phyloP scores from a whole-genome alignment of 1,140 invertebrate genomes.

The Bombus picipes region DNA sequence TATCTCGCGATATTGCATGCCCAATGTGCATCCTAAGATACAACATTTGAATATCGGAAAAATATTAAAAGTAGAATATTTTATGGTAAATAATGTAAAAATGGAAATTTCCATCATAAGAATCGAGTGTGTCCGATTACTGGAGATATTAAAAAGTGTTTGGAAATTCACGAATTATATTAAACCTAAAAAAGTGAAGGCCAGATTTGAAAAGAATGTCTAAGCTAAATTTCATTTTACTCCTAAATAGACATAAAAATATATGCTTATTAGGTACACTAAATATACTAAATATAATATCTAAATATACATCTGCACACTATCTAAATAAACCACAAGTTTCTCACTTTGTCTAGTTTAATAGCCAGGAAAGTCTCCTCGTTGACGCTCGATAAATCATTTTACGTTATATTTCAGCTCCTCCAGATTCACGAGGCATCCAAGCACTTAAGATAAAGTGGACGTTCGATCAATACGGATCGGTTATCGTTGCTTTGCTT shows the following conservation, averaged over 20 bases:
- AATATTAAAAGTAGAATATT: not conserved
- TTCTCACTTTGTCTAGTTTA: too few species aligned
- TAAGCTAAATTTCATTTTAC: not conserved
- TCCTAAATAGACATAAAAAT: too few species aligned
- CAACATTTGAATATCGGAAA: not conserved
- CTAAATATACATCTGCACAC: not conserved
- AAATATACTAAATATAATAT: too few species aligned
- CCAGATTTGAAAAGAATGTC: too few species aligned
- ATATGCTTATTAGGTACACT: too few species aligned
- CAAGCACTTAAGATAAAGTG: not conserved
- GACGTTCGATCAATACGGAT: not conserved
- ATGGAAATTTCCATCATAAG: not conserved
- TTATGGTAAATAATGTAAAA: not conserved
- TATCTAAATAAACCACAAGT: too few species aligned
- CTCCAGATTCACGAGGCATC: too few species aligned
- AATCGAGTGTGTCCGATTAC: not conserved
- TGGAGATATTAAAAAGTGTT: not conserved
- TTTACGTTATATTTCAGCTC: not conserved
- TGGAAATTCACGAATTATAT: not conserved
- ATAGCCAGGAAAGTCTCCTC: not conserved
- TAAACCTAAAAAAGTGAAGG: too few species aligned
- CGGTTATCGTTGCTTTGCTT: not conserved
- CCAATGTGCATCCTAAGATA: not conserved
- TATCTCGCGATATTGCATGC: not conserved
- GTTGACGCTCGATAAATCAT: constrained; percentile 11